Evolutionary conservation across 2,888 invertebrate species (phyloP).

Genomic region (Xestia ashworthii): DNA sequence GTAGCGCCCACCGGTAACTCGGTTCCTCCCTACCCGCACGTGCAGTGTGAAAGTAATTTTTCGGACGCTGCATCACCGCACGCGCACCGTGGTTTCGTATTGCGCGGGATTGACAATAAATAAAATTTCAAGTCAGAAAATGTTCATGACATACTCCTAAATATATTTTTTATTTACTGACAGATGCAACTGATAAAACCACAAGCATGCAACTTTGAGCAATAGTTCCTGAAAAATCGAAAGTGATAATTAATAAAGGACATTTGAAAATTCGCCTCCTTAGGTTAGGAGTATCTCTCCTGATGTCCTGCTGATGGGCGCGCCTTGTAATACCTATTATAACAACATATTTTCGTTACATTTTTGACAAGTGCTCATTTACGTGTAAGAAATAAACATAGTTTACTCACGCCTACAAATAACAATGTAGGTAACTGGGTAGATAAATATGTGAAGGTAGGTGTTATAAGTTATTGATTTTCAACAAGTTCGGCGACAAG

Average conservation of each 20-base stretch:
- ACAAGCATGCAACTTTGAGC: background rate
- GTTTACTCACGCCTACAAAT: background rate
- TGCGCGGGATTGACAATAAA: too few relatives aligned
- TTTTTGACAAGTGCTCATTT: background rate
- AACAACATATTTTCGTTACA: background rate
- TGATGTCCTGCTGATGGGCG: too few relatives aligned
- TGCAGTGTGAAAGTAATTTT: slow-evolving; percentile 2
- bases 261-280: background rate
- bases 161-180: background rate
- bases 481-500: background rate
- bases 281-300: too few relatives aligned
- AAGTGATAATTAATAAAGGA: background rate
- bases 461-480: background rate
- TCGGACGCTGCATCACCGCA: background rate
- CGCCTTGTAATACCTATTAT: background rate
- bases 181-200: background rate
- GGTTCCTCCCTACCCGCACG: too few relatives aligned
- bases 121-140: too few relatives aligned
- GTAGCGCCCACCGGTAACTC: background rate
- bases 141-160: too few relatives aligned
- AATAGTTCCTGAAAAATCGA: background rate
- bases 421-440: background rate
- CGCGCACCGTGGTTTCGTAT: too few relatives aligned
- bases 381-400: background rate
- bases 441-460: background rate